phyloP scores from a whole-genome alignment of 1,140 invertebrate species.

The Vollenhovia emeryi region DNA sequence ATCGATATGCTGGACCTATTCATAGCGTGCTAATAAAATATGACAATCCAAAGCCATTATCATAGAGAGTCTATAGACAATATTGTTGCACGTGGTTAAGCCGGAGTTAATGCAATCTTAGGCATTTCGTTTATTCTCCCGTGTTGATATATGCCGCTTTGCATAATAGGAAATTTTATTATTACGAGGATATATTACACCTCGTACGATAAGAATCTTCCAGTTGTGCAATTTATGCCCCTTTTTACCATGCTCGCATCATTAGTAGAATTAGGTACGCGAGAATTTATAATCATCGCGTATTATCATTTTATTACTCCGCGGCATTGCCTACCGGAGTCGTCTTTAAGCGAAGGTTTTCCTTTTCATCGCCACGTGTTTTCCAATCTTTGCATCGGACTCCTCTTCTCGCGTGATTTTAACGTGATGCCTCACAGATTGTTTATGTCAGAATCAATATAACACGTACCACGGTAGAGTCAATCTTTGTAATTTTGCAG shows the following conservation, averaged over 20 bases:
- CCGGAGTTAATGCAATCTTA: neutral
- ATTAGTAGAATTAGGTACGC: constrained; percentile 9
- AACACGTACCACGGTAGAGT: constrained; percentile 15
- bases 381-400: neutral
- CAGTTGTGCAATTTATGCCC: neutral
- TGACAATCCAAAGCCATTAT: neutral
- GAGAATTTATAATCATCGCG: constrained; percentile 6
- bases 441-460: constrained; percentile 29
- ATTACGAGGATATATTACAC: neutral
- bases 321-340: neutral
- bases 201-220: neutral
- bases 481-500: constrained; percentile 9
- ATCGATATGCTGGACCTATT: constrained; percentile 24
- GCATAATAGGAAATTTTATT: neutral
- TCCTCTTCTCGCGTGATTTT: neutral
- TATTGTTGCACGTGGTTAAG: neutral
- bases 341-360: neutral
- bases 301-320: neutral
- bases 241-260: neutral
- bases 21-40: neutral
- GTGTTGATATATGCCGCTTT: neutral
- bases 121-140: neutral
- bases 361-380: neutral
- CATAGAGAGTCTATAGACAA: neutral
- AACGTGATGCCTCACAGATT: neutral